Evolutionary conservation across 2,888 invertebrate genomes (phyloP), one percentile per base, ranked within the genome.

Genomic region (Minunthozetes semirufus): DNA sequence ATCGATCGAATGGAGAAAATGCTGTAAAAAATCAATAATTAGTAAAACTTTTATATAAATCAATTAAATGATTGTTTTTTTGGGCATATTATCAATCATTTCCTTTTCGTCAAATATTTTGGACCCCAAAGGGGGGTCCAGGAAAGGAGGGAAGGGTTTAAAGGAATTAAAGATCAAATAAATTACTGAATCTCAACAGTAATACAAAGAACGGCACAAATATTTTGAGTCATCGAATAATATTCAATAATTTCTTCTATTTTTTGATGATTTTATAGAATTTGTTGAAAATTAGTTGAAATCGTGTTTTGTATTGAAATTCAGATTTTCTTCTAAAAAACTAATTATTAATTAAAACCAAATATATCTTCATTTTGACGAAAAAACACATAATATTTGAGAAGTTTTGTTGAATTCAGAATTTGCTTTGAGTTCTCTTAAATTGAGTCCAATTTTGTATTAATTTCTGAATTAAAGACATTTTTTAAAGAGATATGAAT

Each of bases 1-100:
- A 53, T 53, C 53, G 53, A 53, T 53, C 53, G 19, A 19, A 53
- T n/a, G 15, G 61, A 25, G 61, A 4, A 61, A 29, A 22, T 6
- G 13, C 61, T 61, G 61, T 27, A 61, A 61, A 61, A 61, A 61
- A 61, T 61, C 61, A 61, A 61, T 61, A 61, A 8, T 61, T 15
- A 61, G 13, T 27, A 61, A 61, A 61, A 33, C 15, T 17, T 15
- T 22, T 61, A 13, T 59, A 33, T 29, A 6, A 61, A 27, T 27
- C 11, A 27, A 61, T 59, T 6, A 6, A 59, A 27, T 61, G 5
- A 15, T 61, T 33, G 61, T 5, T 29, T 27, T 61, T 27, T 61
- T 29, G 1, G 61, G 61, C 61, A 61, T 61, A 22, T 17, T 61
- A 25, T 27, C 17, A 59, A 22, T 61, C 29, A 15, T 27, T 61